Evolutionary conservation across 2,797 vertebrate species (phyloP).

Genomic region (Pristis pectinata): DNA sequence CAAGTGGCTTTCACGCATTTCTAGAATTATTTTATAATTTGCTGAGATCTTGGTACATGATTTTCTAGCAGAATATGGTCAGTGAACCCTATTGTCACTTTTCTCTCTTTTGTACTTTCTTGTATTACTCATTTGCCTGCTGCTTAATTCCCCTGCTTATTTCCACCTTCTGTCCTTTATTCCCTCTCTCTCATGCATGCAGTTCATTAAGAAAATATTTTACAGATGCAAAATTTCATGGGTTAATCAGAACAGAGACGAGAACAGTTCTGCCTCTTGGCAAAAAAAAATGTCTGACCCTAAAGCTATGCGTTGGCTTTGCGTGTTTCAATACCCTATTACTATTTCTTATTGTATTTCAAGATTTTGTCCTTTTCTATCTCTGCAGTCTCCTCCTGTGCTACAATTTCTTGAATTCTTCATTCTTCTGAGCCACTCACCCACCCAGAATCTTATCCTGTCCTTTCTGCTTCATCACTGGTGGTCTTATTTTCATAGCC

Average conservation of each 20-base stretch:
- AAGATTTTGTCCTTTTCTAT: background rate
- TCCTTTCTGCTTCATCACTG: background rate
- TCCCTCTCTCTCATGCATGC: background rate
- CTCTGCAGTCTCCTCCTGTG: background rate
- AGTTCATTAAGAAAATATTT: background rate
- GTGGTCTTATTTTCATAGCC: background rate
- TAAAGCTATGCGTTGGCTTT: background rate
- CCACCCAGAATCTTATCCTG: background rate
- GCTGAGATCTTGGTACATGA: background rate
- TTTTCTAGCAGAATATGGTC: background rate
- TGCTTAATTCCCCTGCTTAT: background rate
- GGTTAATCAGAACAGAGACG: background rate
- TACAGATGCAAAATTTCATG: background rate
- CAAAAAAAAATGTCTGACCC: background rate
- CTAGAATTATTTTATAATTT: background rate
- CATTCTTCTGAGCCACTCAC: background rate
- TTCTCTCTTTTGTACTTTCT: background rate
- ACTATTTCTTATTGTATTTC: background rate
- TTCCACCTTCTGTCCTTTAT: background rate
- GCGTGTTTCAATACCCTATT: background rate
- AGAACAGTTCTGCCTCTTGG: background rate
- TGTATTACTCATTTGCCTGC: too few relatives aligned
- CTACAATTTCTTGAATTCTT: background rate
- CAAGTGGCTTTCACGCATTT: background rate
- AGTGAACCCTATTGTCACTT: background rate